A percentile compares a stretch with the other conserved stretches of the same genome.
Conservation (phyloP, 1,140 invertebrate genomes). For the Wiebesia pumilae region DNA sequence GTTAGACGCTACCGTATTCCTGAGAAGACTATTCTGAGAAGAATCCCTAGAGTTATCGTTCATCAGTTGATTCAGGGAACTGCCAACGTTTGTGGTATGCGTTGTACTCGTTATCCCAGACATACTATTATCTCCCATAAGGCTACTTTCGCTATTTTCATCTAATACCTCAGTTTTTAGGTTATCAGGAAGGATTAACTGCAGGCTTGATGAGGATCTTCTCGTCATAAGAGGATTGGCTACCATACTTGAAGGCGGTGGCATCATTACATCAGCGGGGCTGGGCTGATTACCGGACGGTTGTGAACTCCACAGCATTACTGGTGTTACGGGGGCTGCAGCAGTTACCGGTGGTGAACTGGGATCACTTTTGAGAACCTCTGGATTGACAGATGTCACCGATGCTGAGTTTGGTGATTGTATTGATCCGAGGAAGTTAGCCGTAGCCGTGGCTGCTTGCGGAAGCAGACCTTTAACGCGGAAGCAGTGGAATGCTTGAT, state of each 20-base stretch:
- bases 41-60: constrained; percentile 66
- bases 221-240: constrained; percentile 66
- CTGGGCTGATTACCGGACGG: constrained; percentile 57
- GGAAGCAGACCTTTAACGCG: constrained; percentile 10
- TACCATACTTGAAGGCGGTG: constrained; percentile 60
- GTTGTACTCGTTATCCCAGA: constrained; percentile 65
- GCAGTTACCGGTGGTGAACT: constrained; percentile 64
- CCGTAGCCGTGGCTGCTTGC: constrained; percentile 55
- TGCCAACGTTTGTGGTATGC: constrained; percentile 55
- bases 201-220: constrained; percentile 68
- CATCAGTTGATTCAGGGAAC: constrained; percentile 68
- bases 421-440: constrained; percentile 64
- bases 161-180: constrained; percentile 84
- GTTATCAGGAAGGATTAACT: constrained; percentile 71
- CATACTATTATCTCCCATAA: constrained; percentile 75
- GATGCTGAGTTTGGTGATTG: constrained; percentile 53
- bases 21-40: constrained; percentile 61
- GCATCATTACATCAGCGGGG: constrained; percentile 71
- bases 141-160: constrained; percentile 80
- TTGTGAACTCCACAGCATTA: constrained; percentile 70
- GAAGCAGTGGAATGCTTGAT: neutral
- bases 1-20: constrained; percentile 57
- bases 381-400: constrained; percentile 49
- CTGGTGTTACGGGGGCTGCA: constrained; percentile 48
- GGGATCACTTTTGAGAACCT: constrained; percentile 67